Evolutionary conservation across 2,888 invertebrate genomes (phyloP).

Genomic region (Koerneria pararmatus): DNA sequence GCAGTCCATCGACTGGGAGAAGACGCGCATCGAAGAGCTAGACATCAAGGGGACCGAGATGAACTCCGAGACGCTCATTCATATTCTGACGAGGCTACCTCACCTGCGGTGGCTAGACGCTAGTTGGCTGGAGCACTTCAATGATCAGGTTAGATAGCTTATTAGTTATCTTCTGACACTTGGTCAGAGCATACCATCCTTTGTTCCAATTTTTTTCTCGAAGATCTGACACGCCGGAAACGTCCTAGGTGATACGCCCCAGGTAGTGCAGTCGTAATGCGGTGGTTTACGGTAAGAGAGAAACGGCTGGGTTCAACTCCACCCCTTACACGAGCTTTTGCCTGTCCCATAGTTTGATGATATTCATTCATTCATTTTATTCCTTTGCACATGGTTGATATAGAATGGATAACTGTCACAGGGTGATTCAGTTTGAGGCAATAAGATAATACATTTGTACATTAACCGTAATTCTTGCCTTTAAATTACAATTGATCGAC

Average conservation of each 20-base stretch:
- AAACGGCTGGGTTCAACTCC: no score
- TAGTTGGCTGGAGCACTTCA: slow-evolving; percentile 94
- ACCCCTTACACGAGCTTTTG: no score
- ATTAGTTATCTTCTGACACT: slow-evolving; percentile 16
- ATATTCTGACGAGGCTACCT: slow-evolving; percentile 82
- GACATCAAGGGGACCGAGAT: slow-evolving; percentile 90
- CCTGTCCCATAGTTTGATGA: no score
- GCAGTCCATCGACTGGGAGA: slow-evolving; percentile 96
- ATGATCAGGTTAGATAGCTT: slow-evolving; percentile 71
- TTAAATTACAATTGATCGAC: no score
- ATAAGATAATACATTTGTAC: no score
- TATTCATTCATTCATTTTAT: no score
- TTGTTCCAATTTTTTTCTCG: background rate
- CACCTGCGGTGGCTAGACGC: slow-evolving; percentile 84
- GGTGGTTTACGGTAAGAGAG: no score
- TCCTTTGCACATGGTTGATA: no score
- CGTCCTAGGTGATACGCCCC: background rate
- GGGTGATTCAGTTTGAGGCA: no score
- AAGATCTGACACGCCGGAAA: background rate
- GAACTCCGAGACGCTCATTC: slow-evolving; percentile 84
- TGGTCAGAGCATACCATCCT: no score
- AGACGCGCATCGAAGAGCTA: slow-evolving; percentile 81
- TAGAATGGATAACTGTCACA: no score
- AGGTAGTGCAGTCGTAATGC: background rate
- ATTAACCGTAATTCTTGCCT: no score